Percentiles rank a stretch among this genome's conserved stretches.
Conservation (phyloP, 2,888 invertebrate genomes). For the Phania funesta region DNA sequence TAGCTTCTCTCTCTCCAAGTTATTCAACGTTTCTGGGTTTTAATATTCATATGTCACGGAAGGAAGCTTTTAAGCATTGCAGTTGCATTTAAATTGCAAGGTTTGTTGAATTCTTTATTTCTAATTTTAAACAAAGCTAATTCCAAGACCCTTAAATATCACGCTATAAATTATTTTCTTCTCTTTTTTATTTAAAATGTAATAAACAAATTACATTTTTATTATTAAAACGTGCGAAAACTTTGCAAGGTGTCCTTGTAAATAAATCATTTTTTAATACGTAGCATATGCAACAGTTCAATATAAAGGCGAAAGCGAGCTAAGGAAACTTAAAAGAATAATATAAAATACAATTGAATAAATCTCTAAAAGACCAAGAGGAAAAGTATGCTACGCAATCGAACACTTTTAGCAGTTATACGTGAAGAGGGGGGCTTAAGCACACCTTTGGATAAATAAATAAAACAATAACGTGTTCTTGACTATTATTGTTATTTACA, state of each 20-base stretch:
- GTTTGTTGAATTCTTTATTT: too few species aligned
- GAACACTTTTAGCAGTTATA: background rate
- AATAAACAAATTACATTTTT: conserved; percentile 16
- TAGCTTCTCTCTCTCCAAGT: too few species aligned
- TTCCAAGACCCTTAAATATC: too few species aligned
- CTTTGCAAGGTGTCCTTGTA: conserved; percentile 28
- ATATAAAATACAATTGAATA: conserved; percentile 24
- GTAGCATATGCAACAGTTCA: conserved; percentile 48
- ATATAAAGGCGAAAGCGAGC: background rate
- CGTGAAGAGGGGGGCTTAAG: background rate
- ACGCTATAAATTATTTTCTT: too few species aligned
- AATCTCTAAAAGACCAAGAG: conserved; percentile 20
- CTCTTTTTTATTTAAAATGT: too few species aligned
- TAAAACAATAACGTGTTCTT: conserved; percentile 13
- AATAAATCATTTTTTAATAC: conserved; percentile 54
- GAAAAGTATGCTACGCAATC: conserved; percentile 35
- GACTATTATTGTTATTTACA: background rate
- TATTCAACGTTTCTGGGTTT: too few species aligned
- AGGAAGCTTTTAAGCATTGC: too few species aligned
- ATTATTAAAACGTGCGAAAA: conserved; percentile 48
- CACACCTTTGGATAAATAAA: conserved; percentile 36
- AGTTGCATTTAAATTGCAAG: too few species aligned
- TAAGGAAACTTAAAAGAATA: conserved; percentile 14
- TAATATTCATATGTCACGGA: too few species aligned
- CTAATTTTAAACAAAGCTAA: too few species aligned